These are phyloP conservation scores for Lapara coniferarum DNA, from an alignment of 2,888 invertebrate genomes.

Conservation along the genomic window DNA sequence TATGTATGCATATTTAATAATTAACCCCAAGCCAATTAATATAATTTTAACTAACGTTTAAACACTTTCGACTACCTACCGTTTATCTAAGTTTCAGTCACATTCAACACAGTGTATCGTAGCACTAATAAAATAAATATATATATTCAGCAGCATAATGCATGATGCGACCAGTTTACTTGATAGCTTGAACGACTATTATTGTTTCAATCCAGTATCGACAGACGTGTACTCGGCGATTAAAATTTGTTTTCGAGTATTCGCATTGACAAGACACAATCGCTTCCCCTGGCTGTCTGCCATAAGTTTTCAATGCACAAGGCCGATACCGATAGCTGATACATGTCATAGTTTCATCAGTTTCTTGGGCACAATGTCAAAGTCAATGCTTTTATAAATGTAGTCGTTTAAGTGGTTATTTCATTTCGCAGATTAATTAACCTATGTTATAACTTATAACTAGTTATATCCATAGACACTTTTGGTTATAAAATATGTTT, in stretches of 20 bases:
- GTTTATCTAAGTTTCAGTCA: too few relatives aligned
- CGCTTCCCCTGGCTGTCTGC: conserved; percentile 10
- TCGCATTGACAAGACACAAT: conserved; percentile 9
- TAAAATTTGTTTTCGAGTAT: conserved; percentile 7
- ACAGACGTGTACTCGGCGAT: neutral
- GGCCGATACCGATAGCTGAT: neutral
- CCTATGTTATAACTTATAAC: too few relatives aligned
- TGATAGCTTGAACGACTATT: conserved; percentile 4
- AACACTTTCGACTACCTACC: too few relatives aligned
- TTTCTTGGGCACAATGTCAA: neutral
- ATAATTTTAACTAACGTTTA: too few relatives aligned
- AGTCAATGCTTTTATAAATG: conserved; percentile 7
- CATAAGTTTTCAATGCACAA: conserved; percentile 22
- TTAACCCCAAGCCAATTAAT: too few relatives aligned
- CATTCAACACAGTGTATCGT: too few relatives aligned
- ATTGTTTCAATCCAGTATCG: neutral
- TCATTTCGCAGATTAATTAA: neutral
- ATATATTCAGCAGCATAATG: too few relatives aligned
- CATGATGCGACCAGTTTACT: conserved; percentile 16
- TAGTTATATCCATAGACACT: too few relatives aligned
- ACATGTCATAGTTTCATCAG: neutral
- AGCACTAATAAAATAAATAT: too few relatives aligned
- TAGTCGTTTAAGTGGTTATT: neutral
- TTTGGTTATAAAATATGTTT: too few relatives aligned
- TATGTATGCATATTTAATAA: too few relatives aligned